A percentile compares a stretch with the other conserved stretches of the same genome.
phyloP scores from a whole-genome alignment of 2,797 vertebrate genomes.

The Dryobates pubescens region DNA sequence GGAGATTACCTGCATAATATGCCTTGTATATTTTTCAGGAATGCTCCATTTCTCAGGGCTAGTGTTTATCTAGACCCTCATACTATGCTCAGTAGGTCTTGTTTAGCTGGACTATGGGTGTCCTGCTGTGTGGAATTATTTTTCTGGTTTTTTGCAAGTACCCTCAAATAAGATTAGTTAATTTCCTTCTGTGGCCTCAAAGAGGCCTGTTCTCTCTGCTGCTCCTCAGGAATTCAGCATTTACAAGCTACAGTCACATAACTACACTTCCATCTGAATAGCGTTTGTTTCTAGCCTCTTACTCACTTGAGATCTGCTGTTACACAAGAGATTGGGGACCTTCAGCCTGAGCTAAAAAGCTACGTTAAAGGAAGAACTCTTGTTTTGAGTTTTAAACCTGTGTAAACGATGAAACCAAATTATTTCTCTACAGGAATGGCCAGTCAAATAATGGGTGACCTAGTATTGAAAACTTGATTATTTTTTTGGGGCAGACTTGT shows the following conservation, averaged over 20 bases:
- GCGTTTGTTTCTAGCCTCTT: slow-evolving; percentile 9
- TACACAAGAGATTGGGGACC: background rate
- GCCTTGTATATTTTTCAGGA: background rate
- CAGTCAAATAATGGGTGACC: background rate
- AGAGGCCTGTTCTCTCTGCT: background rate
- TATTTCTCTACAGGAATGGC: background rate
- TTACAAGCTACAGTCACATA: background rate
- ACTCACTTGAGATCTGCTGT: background rate
- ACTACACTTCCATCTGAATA: background rate
- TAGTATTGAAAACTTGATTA: background rate
- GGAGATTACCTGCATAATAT: slow-evolving; percentile 28
- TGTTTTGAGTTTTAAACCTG: background rate
- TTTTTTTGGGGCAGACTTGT: background rate
- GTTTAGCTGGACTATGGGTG: background rate
- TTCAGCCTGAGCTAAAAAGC: background rate
- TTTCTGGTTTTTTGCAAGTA: slow-evolving; percentile 2
- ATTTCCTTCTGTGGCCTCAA: slow-evolving; percentile 7
- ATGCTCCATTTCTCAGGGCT: background rate
- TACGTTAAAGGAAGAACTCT: background rate
- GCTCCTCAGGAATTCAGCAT: slow-evolving; percentile 6
- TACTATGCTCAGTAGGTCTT: background rate
- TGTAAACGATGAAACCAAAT: background rate
- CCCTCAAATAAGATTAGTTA: slow-evolving; percentile 31
- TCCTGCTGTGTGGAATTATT: background rate
- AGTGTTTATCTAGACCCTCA: background rate